These are phyloP conservation scores for Coranthus polyacanthus DNA, from an alignment of 2,797 vertebrate species.

Conservation along the genomic window DNA sequence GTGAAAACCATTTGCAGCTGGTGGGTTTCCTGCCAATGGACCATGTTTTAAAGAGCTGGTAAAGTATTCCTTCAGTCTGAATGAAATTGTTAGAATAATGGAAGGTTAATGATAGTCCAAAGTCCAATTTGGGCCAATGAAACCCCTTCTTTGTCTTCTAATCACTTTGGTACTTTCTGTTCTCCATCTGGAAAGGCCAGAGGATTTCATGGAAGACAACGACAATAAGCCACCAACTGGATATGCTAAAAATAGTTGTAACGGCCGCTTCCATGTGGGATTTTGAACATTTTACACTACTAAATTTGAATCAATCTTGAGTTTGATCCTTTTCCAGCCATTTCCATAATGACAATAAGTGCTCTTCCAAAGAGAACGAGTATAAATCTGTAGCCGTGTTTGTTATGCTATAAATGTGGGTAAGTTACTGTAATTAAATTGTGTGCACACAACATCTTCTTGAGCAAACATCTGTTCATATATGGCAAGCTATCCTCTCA, in stretches of 20 bases:
- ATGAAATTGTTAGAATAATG: slow-evolving; percentile 39
- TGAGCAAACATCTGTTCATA: slow-evolving; percentile 38
- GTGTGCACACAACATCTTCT: slow-evolving; percentile 13
- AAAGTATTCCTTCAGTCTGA: slow-evolving; percentile 31
- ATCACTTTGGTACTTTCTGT: slow-evolving; percentile 15
- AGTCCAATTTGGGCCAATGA: slow-evolving; percentile 23
- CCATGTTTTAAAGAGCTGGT: slow-evolving; percentile 51
- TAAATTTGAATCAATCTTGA: slow-evolving; percentile 17
- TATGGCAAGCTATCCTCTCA: slow-evolving; percentile 1
- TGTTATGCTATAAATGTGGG: slow-evolving; percentile 10
- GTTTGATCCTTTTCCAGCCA: slow-evolving; percentile 27
- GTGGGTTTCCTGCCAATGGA: slow-evolving; percentile 47
- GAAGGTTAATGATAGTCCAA: slow-evolving; percentile 33
- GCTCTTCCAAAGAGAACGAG: slow-evolving; percentile 9
- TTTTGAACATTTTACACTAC: slow-evolving; percentile 22
- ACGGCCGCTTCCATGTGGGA: slow-evolving; percentile 7
- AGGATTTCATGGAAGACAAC: slow-evolving; percentile 20
- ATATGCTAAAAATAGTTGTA: slow-evolving; percentile 24
- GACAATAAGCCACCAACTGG: slow-evolving; percentile 12
- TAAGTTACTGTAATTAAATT: slow-evolving; percentile 22
- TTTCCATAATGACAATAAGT: slow-evolving; percentile 30
- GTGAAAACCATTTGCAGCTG: slow-evolving; percentile 63
- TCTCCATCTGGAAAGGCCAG: slow-evolving; percentile 22
- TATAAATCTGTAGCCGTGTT: slow-evolving; percentile 1
- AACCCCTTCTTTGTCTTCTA: slow-evolving; percentile 39